Conservation (phyloP, 1,140 invertebrate genomes). For the Philotrypesis tridentata region DNA sequence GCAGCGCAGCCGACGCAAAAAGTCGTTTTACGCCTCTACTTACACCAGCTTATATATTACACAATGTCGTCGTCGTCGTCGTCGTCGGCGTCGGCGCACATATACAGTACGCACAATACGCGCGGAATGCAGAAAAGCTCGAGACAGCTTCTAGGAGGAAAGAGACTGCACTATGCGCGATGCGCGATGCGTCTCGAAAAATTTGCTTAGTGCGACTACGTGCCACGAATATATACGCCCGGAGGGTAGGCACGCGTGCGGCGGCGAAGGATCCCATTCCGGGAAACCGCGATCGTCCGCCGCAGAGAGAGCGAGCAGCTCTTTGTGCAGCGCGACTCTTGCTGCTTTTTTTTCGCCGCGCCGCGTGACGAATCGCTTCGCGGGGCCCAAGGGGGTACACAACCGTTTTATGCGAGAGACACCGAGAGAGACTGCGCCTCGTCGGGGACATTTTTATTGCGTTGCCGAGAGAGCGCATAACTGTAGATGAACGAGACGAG, state of each 20-base stretch:
- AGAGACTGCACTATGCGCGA: too few relatives aligned
- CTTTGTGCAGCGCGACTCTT: not conserved
- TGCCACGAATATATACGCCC: slow-evolving; percentile 6
- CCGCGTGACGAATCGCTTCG: not conserved
- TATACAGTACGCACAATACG: too few relatives aligned
- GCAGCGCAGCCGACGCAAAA: too few relatives aligned
- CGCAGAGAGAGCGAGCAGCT: not conserved
- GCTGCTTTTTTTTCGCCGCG: not conserved
- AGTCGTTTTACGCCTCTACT: too few relatives aligned
- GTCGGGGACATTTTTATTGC: not conserved
- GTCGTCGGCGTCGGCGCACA: too few relatives aligned
- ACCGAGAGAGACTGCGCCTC: not conserved
- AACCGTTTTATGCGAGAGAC: not conserved
- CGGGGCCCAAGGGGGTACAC: not conserved
- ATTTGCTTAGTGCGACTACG: slow-evolving; percentile 6
- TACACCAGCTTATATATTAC: too few relatives aligned
- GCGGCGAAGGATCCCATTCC: slow-evolving; percentile 24
- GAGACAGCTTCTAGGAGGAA: too few relatives aligned
- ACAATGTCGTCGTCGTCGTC: too few relatives aligned
- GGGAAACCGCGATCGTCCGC: slow-evolving; percentile 33
- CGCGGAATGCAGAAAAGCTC: not conserved
- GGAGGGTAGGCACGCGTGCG: not conserved
- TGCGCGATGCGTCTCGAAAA: slow-evolving; percentile 7
- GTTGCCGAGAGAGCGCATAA: not conserved
- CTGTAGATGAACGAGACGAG: not conserved